Evolutionary conservation across 2,888 invertebrate species (phyloP).

Genomic region (Cephus spinipes): DNA sequence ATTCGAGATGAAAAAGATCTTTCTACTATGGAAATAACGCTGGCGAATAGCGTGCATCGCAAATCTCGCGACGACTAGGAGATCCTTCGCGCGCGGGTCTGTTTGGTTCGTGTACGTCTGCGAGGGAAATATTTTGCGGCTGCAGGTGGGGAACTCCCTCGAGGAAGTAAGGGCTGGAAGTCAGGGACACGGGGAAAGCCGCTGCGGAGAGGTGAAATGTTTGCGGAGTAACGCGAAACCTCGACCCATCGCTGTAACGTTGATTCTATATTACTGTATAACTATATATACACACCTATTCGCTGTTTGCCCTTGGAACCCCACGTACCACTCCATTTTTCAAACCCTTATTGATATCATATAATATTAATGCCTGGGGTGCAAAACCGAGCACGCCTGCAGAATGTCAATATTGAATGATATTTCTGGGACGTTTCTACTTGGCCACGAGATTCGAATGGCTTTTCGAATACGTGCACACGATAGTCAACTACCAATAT

Average conservation of each 20-base stretch:
- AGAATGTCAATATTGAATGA: conserved; percentile 47
- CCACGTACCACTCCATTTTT: conserved; percentile 39
- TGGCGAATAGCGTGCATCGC: neutral
- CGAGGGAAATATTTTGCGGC: neutral
- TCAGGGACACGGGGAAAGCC: conserved; percentile 23
- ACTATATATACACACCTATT: neutral
- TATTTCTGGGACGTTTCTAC: conserved; percentile 1
- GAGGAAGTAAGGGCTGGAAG: neutral
- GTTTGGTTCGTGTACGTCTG: neutral
- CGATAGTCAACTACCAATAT: neutral
- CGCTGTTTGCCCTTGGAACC: conserved; percentile 44
- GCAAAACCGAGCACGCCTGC: conserved; percentile 51
- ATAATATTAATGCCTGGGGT: conserved; percentile 60
- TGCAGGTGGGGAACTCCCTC: neutral
- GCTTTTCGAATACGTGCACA: neutral
- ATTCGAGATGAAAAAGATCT: neutral
- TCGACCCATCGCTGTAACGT: conserved; percentile 34
- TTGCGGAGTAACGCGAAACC: conserved; percentile 64
- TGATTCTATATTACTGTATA: neutral
- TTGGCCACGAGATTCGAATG: neutral
- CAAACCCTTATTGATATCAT: conserved; percentile 53
- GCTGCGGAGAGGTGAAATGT: conserved; percentile 41
- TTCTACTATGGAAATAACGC: neutral
- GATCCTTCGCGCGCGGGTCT: neutral
- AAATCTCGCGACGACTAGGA: neutral